A percentile compares a stretch with the other conserved stretches of the same genome.
Evolutionary conservation across 53 echinoderm and acorn worm species (phyloP).

Genomic region (Echinarachnius parma): DNA sequence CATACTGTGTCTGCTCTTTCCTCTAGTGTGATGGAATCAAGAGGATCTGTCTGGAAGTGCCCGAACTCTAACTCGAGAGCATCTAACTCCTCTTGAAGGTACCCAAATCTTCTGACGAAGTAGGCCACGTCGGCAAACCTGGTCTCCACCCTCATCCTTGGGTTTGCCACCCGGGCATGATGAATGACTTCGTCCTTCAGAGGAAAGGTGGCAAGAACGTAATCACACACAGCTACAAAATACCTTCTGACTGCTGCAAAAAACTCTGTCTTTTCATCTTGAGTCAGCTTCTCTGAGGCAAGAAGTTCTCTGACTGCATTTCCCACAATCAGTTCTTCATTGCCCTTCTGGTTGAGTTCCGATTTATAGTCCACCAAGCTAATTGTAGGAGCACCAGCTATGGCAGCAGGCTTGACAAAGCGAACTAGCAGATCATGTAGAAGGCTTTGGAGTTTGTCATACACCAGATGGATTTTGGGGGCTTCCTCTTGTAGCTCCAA

Average conservation of each 20-base stretch:
- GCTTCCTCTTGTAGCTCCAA: constrained; percentile 40
- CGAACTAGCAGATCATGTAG: constrained; percentile 4
- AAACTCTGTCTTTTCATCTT: constrained; percentile 19
- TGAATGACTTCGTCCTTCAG: constrained; percentile 41
- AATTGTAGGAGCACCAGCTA: background rate
- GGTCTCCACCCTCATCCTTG: constrained; percentile 21
- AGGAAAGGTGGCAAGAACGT: constrained; percentile 50
- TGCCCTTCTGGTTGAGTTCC: background rate
- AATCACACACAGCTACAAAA: constrained; percentile 49
- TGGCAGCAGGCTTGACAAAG: constrained; percentile 25
- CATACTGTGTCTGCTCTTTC: constrained; percentile 50
- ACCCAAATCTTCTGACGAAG: constrained; percentile 52
- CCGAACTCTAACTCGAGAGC: constrained; percentile 51
- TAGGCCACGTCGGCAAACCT: constrained; percentile 28
- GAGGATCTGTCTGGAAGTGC: constrained; percentile 26
- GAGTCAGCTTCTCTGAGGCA: background rate
- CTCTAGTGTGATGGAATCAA: constrained; percentile 10
- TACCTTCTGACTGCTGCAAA: constrained; percentile 50
- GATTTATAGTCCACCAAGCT: background rate
- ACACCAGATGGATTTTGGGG: constrained; percentile 32
- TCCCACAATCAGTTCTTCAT: constrained; percentile 22
- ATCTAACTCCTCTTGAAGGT: constrained; percentile 47
- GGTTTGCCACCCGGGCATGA: constrained; percentile 54
- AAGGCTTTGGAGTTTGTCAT: constrained; percentile 10
- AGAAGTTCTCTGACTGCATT: constrained; percentile 12